A percentile compares a stretch with the other conserved stretches of the same genome.
Evolutionary conservation across 1,140 invertebrate genomes (phyloP).

Genomic region (Steinernema feltiae): DNA sequence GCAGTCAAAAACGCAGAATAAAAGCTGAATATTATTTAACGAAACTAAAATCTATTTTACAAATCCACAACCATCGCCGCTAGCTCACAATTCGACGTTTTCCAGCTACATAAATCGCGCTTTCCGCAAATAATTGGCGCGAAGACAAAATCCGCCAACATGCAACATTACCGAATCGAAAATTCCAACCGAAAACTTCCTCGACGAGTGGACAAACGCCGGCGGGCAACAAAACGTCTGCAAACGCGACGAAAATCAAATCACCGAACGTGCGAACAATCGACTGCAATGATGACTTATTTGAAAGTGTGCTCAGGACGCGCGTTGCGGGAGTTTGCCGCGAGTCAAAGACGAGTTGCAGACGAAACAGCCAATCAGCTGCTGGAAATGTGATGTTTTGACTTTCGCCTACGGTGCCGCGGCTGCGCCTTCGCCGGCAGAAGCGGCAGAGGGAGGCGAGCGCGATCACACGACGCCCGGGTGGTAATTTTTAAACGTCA

Average conservation of each 20-base stretch:
- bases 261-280: background rate
- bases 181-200: too few species aligned
- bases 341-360: background rate
- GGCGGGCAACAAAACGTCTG: too few species aligned
- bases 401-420: background rate
- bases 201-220: too few species aligned
- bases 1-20: too few species aligned
- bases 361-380: background rate
- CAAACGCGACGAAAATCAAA: background rate
- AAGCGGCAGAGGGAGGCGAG: background rate
- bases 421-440: background rate
- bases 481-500: conserved; percentile 2
- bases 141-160: too few species aligned
- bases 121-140: too few species aligned
- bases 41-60: too few species aligned
- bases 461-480: background rate
- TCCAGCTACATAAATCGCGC: too few species aligned
- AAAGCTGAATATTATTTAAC: too few species aligned
- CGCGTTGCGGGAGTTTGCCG: background rate
- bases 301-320: background rate
- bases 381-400: conserved; percentile 8
- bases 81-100: too few species aligned
- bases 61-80: too few species aligned
- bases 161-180: too few species aligned
- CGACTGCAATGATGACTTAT: background rate